Percentiles rank a stretch among this genome's conserved stretches.
These are phyloP conservation scores for Microhierax caerulescens DNA, from an alignment of 2,797 vertebrate genomes.

Conservation along the genomic window DNA sequence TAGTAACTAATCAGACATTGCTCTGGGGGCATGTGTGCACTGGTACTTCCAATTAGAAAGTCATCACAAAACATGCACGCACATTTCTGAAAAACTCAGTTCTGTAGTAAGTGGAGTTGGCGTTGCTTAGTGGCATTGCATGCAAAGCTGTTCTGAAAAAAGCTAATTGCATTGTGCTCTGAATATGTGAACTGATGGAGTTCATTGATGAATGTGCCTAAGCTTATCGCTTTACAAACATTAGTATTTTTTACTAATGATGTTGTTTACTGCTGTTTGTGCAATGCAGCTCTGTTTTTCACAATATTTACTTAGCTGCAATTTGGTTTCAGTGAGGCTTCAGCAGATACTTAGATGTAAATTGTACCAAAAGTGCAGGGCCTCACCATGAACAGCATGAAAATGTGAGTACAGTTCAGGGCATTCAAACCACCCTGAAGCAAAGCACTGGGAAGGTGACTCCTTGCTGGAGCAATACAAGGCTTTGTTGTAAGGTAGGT, in stretches of 20 bases:
- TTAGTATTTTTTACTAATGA: neutral
- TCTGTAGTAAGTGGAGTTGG: neutral
- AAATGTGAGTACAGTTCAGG: neutral
- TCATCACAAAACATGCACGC: fast-evolving
- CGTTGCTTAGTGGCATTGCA: neutral
- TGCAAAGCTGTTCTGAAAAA: neutral
- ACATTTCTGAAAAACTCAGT: neutral
- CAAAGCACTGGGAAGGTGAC: neutral
- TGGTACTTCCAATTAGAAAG: neutral
- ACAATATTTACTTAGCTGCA: neutral
- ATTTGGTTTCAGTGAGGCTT: neutral
- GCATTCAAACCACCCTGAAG: neutral
- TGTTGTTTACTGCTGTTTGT: neutral
- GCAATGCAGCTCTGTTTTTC: neutral
- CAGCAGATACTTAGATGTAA: neutral
- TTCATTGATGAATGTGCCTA: neutral
- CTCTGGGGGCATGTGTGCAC: neutral
- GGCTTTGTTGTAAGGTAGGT: neutral
- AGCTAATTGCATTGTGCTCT: neutral
- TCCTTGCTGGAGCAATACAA: neutral
- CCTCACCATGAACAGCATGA: neutral
- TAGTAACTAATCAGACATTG: neutral
- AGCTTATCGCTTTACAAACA: neutral
- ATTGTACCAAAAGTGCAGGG: neutral
- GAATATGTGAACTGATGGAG: neutral